Base-by-base conservation (phyloP, 2,888 invertebrate species). In the Mesorhabditis belari region DNA sequence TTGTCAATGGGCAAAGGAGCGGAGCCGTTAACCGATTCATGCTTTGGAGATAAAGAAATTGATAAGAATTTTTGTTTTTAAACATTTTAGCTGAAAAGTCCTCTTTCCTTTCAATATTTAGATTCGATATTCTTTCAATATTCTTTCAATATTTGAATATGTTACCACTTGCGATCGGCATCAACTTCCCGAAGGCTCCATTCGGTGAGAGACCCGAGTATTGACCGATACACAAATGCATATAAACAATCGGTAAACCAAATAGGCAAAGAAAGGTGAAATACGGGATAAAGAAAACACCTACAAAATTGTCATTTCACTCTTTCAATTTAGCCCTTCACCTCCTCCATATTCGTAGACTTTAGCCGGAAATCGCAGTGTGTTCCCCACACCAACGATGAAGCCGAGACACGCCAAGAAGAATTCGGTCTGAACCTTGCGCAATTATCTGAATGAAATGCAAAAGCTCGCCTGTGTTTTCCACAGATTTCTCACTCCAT, bases 331-430 rank as follows among this genome's bases (percentile, higher is more conserved):
- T 29, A 25, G 9, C 19, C 2, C 21, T 6, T 21, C 44, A 54
- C 65, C 69, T 55, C 77, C 77, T 28, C 77, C 77, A 53, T 74
- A 66, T 52, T 72, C 73, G 62, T 77, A 77, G 17, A 76, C 71
- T 61, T 75, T 75, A 21, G 78, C 74, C 3, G 79, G 79, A 52
- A 79, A 79, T 19, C 79, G 66, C 52, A 79, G 65, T 0, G 75
- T 72, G 61, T 77, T 77, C 0, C 79, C 79, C 5, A 79, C 77
- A 2, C 79, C 79, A 6, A 79, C 74, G 58, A 79, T 77, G 55
- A 79, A 77, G 4, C 79, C 79, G 26, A 79, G 69, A 57, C 75
- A 76, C 4, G 79, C 70, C 23, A 77, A 64, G 63, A 79, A 76
- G 62, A 79, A 79, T 54, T 77, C 74, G 51, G 76, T 71, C 71